Conservation (phyloP, 2,797 vertebrate genomes). For the Notolabrus celidotus region DNA sequence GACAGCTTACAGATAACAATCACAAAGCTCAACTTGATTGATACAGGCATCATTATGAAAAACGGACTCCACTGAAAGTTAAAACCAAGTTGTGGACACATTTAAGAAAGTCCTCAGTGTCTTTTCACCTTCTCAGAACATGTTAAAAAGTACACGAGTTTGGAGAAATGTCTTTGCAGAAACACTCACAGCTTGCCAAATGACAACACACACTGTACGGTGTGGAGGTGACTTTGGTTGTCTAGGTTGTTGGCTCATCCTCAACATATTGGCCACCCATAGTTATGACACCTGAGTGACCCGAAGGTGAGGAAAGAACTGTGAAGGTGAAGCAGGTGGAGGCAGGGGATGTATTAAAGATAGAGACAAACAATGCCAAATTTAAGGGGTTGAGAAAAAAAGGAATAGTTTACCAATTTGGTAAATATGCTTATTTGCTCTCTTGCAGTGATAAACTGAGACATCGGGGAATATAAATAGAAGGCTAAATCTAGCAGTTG, state of each 20-base stretch:
- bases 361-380: not conserved
- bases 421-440: not conserved
- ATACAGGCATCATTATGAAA: conserved; percentile 13
- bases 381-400: not conserved
- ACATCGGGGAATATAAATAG: too few species aligned
- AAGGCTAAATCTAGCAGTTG: not conserved
- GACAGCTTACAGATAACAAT: conserved; percentile 14
- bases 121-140: conserved; percentile 48
- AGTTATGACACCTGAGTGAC: conserved; percentile 45
- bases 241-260: conserved; percentile 36
- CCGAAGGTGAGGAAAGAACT: conserved; percentile 22
- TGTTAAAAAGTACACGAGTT: conserved; percentile 18
- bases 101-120: conserved; percentile 13
- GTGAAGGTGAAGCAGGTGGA: conserved; percentile 6
- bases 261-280: conserved; percentile 24
- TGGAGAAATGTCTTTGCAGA: conserved; percentile 21
- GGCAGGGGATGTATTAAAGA: not conserved
- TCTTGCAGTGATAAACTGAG: not conserved
- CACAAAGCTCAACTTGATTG: conserved; percentile 11
- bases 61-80: conserved; percentile 16
- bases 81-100: not conserved
- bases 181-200: conserved; percentile 50
- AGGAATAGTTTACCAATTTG: not conserved
- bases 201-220: conserved; percentile 47
- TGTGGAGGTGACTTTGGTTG: conserved; percentile 66